Evolutionary conservation across 2,888 invertebrate species (phyloP).

Genomic region (Synanthedon andrenaeformis): DNA sequence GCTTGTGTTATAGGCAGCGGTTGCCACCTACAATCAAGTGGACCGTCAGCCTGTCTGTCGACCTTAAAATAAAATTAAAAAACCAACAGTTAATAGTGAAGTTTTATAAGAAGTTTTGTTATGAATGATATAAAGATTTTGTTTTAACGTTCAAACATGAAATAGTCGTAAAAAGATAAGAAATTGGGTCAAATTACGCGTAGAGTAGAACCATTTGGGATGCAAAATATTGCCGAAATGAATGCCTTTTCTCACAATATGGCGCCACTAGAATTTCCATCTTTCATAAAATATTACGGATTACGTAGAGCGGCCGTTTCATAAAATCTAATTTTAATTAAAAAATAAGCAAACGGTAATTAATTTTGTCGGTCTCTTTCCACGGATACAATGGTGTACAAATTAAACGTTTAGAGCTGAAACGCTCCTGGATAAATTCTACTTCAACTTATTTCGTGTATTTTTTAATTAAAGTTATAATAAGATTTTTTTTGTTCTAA

Average conservation of each 20-base stretch:
- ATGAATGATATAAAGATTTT: neutral
- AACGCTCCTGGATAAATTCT: constrained; percentile 7
- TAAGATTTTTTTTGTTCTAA: constrained; percentile 7
- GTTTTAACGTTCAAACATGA: neutral
- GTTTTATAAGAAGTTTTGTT: neutral
- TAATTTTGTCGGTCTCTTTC: constrained; percentile 43
- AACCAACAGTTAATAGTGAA: neutral
- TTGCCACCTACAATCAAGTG: no score
- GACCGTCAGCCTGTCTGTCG: no score
- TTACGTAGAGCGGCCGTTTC: constrained; percentile 47
- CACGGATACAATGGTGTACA: constrained; percentile 45
- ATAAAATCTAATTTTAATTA: constrained; percentile 64
- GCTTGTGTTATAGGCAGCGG: no score
- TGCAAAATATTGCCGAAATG: constrained; percentile 57
- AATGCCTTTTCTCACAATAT: constrained; percentile 63
- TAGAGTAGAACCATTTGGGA: constrained; percentile 52
- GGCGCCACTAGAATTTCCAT: constrained; percentile 65
- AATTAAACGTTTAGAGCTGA: constrained; percentile 37
- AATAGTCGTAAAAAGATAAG: constrained; percentile 17
- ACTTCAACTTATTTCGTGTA: constrained; percentile 18
- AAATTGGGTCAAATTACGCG: constrained; percentile 47
- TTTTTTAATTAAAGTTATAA: constrained; percentile 34
- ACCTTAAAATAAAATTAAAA: no score
- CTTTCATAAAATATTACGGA: constrained; percentile 65
- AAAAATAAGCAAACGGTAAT: constrained; percentile 62